phyloP scores from a whole-genome alignment of 2,797 vertebrate species.

The Spondyliosoma cantharus region DNA sequence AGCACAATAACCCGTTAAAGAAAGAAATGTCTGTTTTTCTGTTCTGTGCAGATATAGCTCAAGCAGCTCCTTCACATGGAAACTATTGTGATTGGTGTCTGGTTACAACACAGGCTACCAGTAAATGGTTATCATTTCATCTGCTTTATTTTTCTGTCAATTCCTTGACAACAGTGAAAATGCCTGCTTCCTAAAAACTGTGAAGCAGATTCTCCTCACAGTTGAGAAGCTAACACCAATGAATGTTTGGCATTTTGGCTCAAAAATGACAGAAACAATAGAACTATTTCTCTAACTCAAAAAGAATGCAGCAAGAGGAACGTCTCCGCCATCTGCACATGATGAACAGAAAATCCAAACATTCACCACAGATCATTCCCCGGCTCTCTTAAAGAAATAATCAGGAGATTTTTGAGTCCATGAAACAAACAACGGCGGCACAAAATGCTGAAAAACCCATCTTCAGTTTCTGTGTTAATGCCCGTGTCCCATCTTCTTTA shows the following conservation, averaged over 20 bases:
- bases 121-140: no score
- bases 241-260: neutral
- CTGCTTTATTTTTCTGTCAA: neutral
- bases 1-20: neutral
- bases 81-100: neutral
- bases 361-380: neutral
- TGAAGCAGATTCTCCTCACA: neutral
- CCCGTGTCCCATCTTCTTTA: neutral
- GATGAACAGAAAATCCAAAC: conserved; percentile 13
- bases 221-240: neutral
- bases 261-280: neutral
- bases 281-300: neutral
- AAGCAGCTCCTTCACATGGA: neutral
- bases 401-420: conserved; percentile 15
- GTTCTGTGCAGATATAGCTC: conserved; percentile 28
- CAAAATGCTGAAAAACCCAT: neutral
- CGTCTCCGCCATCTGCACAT: conserved; percentile 32
- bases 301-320: neutral
- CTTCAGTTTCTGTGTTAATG: conserved; percentile 20
- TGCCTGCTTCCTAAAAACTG: no score
- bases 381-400: neutral
- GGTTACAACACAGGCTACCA: neutral
- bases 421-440: conserved; percentile 20
- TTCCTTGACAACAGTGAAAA: neutral
- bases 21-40: neutral